These are phyloP conservation scores for Listrodromus nycthemerus DNA, from an alignment of 2,888 invertebrate species.

Conservation along the genomic window DNA sequence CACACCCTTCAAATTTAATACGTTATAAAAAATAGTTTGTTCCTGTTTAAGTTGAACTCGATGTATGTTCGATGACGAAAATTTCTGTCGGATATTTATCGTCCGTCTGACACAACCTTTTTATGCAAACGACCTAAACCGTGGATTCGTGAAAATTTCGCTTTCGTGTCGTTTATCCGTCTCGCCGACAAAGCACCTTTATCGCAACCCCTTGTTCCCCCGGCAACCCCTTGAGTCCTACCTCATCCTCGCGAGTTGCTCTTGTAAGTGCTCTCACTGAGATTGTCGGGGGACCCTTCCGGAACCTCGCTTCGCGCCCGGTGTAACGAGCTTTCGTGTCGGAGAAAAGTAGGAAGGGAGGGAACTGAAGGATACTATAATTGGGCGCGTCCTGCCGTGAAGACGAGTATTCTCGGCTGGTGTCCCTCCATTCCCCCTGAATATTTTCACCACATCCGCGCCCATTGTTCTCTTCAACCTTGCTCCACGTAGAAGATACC, in stretches of 20 bases:
- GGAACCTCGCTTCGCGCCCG: constrained; percentile 6
- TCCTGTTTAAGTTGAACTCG: not conserved
- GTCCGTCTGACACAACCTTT: not conserved
- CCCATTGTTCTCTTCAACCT: not conserved
- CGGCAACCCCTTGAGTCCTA: not conserved
- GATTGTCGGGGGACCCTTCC: constrained; percentile 35
- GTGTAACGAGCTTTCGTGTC: constrained; percentile 47
- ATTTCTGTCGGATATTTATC: not conserved
- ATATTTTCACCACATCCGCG: constrained; percentile 17
- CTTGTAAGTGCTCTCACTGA: constrained; percentile 27
- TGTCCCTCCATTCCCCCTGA: constrained; percentile 28
- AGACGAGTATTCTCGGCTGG: constrained; percentile 59
- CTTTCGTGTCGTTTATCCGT: constrained; percentile 14
- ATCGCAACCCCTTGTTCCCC: not conserved
- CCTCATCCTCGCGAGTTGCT: not conserved
- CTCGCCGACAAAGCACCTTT: constrained; percentile 29
- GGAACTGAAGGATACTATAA: constrained; percentile 70
- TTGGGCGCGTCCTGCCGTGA: constrained; percentile 71
- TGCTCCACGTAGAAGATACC: not conserved
- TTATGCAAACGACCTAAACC: not conserved
- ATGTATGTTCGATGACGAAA: not conserved
- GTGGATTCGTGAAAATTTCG: not conserved
- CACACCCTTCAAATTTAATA: too few species aligned
- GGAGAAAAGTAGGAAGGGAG: constrained; percentile 26
- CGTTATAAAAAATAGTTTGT: too few species aligned